phyloP scores from a whole-genome alignment of 2,797 vertebrate genomes.

The Coluber constrictor region DNA sequence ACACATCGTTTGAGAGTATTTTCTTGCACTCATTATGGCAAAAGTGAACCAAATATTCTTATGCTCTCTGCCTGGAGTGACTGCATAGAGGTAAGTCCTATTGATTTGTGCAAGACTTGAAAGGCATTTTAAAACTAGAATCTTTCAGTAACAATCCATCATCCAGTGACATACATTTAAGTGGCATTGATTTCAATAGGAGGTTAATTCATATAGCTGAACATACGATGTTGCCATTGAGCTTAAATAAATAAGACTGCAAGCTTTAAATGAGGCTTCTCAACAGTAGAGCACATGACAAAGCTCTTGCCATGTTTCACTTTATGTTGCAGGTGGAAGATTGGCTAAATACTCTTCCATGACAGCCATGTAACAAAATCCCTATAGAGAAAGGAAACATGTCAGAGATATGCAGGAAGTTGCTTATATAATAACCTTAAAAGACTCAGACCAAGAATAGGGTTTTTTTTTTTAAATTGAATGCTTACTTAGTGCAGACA shows the following conservation, averaged over 20 bases:
- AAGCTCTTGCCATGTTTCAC: not conserved
- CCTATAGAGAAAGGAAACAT: not conserved
- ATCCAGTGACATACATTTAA: not conserved
- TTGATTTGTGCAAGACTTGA: slow-evolving; percentile 5
- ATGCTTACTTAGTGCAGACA: not conserved
- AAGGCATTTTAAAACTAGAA: not conserved
- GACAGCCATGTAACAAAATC: not conserved
- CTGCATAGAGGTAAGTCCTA: not conserved
- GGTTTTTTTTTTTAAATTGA: not conserved
- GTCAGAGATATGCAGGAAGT: not conserved
- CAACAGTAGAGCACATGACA: not conserved
- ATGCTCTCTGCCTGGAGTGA: not conserved
- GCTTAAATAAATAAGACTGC: slow-evolving; percentile 2
- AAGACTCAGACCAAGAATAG: not conserved
- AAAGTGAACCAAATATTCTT: slow-evolving; percentile 25
- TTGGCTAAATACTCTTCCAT: not conserved
- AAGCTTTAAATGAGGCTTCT: not conserved
- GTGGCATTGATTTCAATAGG: not conserved
- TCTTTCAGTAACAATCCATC: not conserved
- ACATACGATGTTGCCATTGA: not conserved
- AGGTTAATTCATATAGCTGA: not conserved
- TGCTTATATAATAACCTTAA: not conserved
- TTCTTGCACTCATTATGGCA: slow-evolving; percentile 29
- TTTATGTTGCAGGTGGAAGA: not conserved
- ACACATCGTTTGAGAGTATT: slow-evolving; percentile 25